Base-by-base conservation (phyloP, 2,113 vertebrate genomes). In the Podarcis raffonei region DNA sequence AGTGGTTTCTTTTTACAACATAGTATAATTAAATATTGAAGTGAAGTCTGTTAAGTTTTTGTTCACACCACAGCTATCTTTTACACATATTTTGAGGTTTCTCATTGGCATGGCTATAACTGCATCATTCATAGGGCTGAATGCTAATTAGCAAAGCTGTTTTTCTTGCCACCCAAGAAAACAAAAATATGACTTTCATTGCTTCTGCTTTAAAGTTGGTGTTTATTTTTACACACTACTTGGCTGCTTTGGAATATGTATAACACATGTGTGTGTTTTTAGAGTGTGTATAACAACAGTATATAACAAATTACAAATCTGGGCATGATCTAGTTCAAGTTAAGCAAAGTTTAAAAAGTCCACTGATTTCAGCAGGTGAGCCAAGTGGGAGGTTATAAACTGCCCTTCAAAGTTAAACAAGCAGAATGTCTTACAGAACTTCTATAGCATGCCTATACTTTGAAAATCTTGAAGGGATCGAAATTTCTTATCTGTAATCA, bases 131-230 rank as follows among this genome's bases (percentile, higher is more conserved):
- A 69, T 37, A 83, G 82, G 30, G 16, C 0, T 90, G 53, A 3
- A 5, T 82, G 62, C 12, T 27, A 48, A 69, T 83, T 72, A 75
- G 22, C 66, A 57, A 85, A 53, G 1, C 83, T 83, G 11, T 68
- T 65, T 83, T n/a, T 72, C 57, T 5, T 23, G 1, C 76, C 83
- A 68, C 57, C 53, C 11, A 87, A 72, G 37, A 65, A 90, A 37
- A 27, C 39, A 90, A 30, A 86, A 77, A 2, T 86, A 85, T 75
- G 81, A 83, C 78, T 79, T 65, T 77, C 4, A 37, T 32, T 90
- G 2, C 5, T 90, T 62, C n/a, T 8, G 65, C 66, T 25, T 85
- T 69, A 72, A 71, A 83, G 69, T 59, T 76, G 72, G 20, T 74
- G 83, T 85, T 57, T 80, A 79, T 71, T 81, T 30, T n/a, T 83